Percentiles rank a stretch among this genome's conserved stretches.
Conservation (phyloP, 2,888 invertebrate genomes). For the Ceriagrion tenellum region DNA sequence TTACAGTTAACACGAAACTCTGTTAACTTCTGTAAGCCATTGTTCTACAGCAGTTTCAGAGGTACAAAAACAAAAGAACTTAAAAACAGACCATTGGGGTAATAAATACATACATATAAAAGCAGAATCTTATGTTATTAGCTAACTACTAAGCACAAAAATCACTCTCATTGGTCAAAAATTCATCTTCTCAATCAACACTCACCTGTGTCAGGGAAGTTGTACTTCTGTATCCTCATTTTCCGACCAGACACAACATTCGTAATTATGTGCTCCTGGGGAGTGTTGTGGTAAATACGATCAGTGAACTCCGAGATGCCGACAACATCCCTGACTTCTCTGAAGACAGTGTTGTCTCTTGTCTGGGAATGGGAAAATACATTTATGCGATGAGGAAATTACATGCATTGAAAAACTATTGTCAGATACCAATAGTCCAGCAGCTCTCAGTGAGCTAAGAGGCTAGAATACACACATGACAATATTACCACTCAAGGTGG, state of each 20-base stretch:
- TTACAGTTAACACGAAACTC: too few relatives aligned
- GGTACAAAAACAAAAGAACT: too few relatives aligned
- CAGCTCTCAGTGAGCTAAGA: too few relatives aligned
- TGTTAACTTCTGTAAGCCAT: too few relatives aligned
- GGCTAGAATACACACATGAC: too few relatives aligned
- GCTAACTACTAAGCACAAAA: too few relatives aligned
- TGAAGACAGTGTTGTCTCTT: constrained; percentile 90
- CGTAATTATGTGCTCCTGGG: constrained; percentile 94
- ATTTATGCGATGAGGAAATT: too few relatives aligned
- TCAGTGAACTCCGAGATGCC: constrained; percentile 96
- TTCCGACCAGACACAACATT: constrained; percentile 95
- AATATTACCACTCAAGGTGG: too few relatives aligned
- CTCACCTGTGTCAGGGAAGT: constrained; percentile 94
- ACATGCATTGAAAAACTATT: too few relatives aligned
- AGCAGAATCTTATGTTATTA: not conserved
- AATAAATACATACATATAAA: not conserved
- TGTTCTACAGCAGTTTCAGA: too few relatives aligned
- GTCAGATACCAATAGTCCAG: too few relatives aligned
- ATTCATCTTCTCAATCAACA: constrained; percentile 20
- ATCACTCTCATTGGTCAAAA: not conserved
- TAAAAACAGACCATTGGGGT: too few relatives aligned
- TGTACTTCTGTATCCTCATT: constrained; percentile 95
- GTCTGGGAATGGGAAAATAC: constrained; percentile 80
- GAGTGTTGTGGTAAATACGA: constrained; percentile 95
- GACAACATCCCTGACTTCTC: constrained; percentile 94